Base-by-base conservation (phyloP, 23 tunicate species). In the Trididemnum clinides region DNA sequence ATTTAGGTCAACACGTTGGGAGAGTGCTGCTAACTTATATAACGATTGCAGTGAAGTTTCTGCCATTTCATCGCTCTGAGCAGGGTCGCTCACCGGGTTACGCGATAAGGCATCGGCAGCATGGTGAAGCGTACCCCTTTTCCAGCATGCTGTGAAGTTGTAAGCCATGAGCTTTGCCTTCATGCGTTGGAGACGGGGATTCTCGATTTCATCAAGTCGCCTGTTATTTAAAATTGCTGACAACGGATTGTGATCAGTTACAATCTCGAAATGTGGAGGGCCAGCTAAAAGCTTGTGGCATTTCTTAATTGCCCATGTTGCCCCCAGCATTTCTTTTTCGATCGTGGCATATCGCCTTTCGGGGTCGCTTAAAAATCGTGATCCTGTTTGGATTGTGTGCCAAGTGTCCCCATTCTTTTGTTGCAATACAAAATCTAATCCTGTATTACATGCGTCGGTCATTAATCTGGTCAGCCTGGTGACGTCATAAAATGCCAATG, bases 291-390 rank as follows among this genome's bases (percentile, higher is more conserved):
- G 36, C 20, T 34, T 74, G 20, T 39, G 81, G 57, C 81, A 74
- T 74, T 74, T 74, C 6, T 39, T 33, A 2, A 74, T n/a, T 6
- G 81, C 81, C 81, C 57, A 74, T 2, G 50, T 30, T 21, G 36
- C 81, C 22, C 54, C 81, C 25, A 71, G 21, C 44, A 71, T 31
- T 30, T 71, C 77, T 29, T n/a, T n/a, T n/a, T n/a, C n/a, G n/a
- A n/a, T n/a, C n/a, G n/a, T n/a, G n/a, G n/a, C n/a, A n/a, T n/a
- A n/a, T n/a, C n/a, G n/a, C n/a, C n/a, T n/a, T n/a, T n/a, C n/a
- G n/a, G n/a, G n/a, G n/a, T n/a, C n/a, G n/a, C n/a, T n/a, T n/a
- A n/a, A n/a, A n/a, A n/a, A n/a, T n/a, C n/a, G n/a, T n/a, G n/a
- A n/a, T n/a, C 81, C 81, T 2, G 54, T 22, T 74, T 74, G 81